Conservation (phyloP, 2,797 vertebrate species). For the Potorous gilbertii region DNA sequence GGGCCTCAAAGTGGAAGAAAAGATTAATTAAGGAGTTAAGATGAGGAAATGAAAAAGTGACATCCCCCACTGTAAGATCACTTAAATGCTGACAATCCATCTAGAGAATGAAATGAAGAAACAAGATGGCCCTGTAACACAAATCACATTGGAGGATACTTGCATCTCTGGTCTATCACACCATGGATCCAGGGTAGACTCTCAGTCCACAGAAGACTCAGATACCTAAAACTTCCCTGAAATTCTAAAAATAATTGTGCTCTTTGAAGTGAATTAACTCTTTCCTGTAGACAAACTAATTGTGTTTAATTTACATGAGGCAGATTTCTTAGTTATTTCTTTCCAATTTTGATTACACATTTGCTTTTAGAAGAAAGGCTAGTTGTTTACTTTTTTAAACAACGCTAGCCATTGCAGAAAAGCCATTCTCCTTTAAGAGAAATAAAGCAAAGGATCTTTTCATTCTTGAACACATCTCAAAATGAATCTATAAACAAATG, state of each 20-base stretch:
- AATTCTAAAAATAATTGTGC: slow-evolving; percentile 81
- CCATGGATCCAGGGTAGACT: background rate
- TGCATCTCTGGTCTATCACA: background rate
- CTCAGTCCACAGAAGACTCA: slow-evolving; percentile 65
- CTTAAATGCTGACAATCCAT: slow-evolving; percentile 25
- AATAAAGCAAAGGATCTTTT: background rate
- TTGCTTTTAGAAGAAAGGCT: slow-evolving; percentile 78
- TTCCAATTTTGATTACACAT: slow-evolving; percentile 80
- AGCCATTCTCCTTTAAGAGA: background rate
- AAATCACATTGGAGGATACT: slow-evolving; percentile 28
- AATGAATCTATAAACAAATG: background rate
- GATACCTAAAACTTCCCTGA: slow-evolving; percentile 78
- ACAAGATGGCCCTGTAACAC: background rate
- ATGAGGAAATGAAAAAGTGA: slow-evolving; percentile 34
- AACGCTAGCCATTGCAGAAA: background rate
- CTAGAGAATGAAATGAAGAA: slow-evolving; percentile 18
- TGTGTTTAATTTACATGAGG: slow-evolving; percentile 81
- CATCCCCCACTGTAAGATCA: background rate
- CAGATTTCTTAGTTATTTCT: slow-evolving; percentile 78
- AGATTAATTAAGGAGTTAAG: slow-evolving; percentile 19
- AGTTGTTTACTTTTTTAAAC: slow-evolving; percentile 3
- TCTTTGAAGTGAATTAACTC: slow-evolving; percentile 80
- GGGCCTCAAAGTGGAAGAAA: slow-evolving; percentile 24
- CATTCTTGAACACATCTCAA: background rate
- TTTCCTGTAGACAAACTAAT: slow-evolving; percentile 79